Conservation (phyloP, 2,113 vertebrate genomes). For the Trinectes maculatus region DNA sequence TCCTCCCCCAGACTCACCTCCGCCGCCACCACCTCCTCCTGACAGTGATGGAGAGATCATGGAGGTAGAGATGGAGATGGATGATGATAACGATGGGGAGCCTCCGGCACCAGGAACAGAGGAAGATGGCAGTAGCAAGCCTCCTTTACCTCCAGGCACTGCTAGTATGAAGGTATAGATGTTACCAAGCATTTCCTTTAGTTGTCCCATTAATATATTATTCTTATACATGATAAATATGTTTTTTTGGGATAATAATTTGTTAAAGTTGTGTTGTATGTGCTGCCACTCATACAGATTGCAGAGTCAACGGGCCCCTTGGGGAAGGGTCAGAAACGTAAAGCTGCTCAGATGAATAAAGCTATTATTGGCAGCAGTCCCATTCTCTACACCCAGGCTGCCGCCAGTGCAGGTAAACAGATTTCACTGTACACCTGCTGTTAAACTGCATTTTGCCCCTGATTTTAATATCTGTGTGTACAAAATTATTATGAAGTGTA, state of each 20-base stretch:
- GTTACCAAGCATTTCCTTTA: neutral
- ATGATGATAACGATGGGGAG: constrained; percentile 91
- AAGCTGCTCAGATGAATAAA: constrained; percentile 84
- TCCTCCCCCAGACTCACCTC: constrained; percentile 82
- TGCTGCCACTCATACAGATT: constrained; percentile 55
- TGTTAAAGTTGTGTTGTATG: neutral
- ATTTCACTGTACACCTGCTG: neutral
- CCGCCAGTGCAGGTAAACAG: constrained; percentile 79
- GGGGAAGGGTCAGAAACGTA: constrained; percentile 88
- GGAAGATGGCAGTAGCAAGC: constrained; percentile 85
- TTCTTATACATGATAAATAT: neutral
- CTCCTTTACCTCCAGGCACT: constrained; percentile 67
- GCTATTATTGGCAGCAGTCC: constrained; percentile 92
- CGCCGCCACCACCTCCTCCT: constrained; percentile 85
- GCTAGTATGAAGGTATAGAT: constrained; percentile 45
- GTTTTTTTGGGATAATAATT: neutral
- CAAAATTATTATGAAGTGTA: neutral
- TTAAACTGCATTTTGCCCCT: neutral
- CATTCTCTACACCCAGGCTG: constrained; percentile 90
- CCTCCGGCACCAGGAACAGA: constrained; percentile 96
- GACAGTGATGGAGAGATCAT: constrained; percentile 92
- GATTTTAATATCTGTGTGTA: neutral
- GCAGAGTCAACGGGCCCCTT: constrained; percentile 67
- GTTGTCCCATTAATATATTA: neutral
- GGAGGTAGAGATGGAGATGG: constrained; percentile 99